Conservation (phyloP, 1,140 invertebrate species). For the Melanaphis sacchari region DNA sequence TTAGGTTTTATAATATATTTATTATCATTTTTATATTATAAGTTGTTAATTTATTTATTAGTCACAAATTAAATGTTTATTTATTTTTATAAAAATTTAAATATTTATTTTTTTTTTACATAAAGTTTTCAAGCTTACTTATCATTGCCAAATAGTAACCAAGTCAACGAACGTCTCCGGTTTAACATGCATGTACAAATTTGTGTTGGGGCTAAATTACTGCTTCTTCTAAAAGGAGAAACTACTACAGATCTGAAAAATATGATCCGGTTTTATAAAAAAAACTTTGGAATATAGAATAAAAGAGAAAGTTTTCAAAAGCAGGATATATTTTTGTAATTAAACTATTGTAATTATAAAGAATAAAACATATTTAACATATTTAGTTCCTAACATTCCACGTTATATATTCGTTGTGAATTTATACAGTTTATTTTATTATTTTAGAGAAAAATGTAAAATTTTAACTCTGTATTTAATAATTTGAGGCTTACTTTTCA, state of each 20-base stretch:
- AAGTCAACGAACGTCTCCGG: conserved; percentile 41
- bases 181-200: conserved; percentile 37
- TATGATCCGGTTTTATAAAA: conserved; percentile 26
- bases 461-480: background rate
- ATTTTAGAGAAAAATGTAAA: background rate
- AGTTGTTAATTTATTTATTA: background rate
- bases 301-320: background rate
- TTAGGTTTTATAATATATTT: background rate
- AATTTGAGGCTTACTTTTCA: conserved; percentile 52
- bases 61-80: background rate
- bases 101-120: background rate
- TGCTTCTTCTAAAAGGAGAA: conserved; percentile 44
- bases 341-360: background rate
- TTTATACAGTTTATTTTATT: background rate
- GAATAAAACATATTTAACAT: background rate
- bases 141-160: conserved; percentile 55
- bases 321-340: background rate
- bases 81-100: background rate
- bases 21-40: background rate
- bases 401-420: background rate
- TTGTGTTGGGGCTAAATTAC: conserved; percentile 17
- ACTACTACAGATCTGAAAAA: conserved; percentile 48
- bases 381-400: background rate
- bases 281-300: background rate
- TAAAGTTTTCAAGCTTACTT: conserved; percentile 35